Conservation (phyloP, 2,888 invertebrate species). For the Ganaspis brasiliensis region DNA sequence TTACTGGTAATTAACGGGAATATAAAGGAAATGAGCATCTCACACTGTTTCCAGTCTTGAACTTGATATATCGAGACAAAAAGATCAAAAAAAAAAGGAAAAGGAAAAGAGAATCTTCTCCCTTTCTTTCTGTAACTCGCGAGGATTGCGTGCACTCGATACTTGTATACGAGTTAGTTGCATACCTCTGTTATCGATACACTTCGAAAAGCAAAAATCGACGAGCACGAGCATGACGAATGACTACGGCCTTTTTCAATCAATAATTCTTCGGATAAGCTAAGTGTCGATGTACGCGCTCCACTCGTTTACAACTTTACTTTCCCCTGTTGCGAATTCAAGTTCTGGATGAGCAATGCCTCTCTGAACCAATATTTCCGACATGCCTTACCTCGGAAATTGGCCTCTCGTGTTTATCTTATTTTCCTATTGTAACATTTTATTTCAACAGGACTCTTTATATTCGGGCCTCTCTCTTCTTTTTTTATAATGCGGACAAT, state of each 20-base stretch:
- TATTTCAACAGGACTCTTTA: background rate
- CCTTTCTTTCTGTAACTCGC: conserved; percentile 8
- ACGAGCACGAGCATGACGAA: conserved; percentile 40
- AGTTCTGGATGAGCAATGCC: conserved; percentile 38
- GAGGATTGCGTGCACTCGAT: conserved; percentile 1
- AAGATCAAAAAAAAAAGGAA: background rate
- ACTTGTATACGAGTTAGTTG: conserved; percentile 1
- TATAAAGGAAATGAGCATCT: conserved; percentile 13
- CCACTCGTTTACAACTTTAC: conserved; percentile 27
- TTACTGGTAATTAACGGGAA: conserved; percentile 31
- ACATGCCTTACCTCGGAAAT: background rate
- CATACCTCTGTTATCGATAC: conserved; percentile 35
- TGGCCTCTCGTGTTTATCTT: background rate
- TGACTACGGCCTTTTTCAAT: conserved; percentile 36
- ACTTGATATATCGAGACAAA: background rate
- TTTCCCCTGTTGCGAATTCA: conserved; percentile 43
- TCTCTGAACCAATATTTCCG: conserved; percentile 16
- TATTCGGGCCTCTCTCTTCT: background rate
- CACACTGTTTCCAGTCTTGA: background rate
- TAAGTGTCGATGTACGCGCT: conserved; percentile 39
- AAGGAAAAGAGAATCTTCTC: background rate
- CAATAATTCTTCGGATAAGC: conserved; percentile 44
- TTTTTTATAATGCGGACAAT: background rate
- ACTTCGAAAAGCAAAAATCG: conserved; percentile 27
- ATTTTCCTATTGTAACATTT: background rate